Conservation (phyloP, 1,140 invertebrate species). For the Drosophila sulfurigaster region DNA sequence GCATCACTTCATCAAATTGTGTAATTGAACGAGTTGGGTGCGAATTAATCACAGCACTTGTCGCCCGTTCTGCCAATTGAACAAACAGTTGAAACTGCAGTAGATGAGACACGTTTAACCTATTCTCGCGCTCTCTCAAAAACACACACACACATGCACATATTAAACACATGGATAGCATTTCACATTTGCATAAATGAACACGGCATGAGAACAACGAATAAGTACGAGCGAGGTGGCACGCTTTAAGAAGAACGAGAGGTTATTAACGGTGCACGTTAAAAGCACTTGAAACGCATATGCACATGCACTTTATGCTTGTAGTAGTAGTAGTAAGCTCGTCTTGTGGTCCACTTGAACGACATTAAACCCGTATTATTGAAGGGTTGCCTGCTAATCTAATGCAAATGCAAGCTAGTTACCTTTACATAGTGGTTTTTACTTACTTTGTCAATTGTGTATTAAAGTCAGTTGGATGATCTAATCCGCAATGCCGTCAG, state of each 20-base stretch:
- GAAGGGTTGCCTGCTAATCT: constrained; percentile 21
- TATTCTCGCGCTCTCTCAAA: constrained; percentile 5
- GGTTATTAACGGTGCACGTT: constrained; percentile 16
- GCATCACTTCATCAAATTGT: constrained; percentile 40
- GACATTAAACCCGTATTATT: constrained; percentile 30
- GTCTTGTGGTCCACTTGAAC: constrained; percentile 14
- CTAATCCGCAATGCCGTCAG: constrained; percentile 48
- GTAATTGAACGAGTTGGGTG: constrained; percentile 40
- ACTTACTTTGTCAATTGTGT: constrained; percentile 12
- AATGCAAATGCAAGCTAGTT: constrained; percentile 10
- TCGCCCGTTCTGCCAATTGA: constrained; percentile 27
- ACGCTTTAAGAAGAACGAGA: background rate
- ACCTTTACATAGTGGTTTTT: constrained; percentile 10
- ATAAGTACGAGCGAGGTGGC: constrained; percentile 6
- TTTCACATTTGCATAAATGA: constrained; percentile 32
- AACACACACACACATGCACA: background rate
- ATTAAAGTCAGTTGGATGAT: constrained; percentile 31
- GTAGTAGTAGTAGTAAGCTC: constrained; percentile 19
- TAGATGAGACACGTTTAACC: constrained; percentile 24
- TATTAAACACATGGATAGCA: constrained; percentile 2
- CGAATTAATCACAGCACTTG: constrained; percentile 45
- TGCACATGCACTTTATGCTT: constrained; percentile 1
- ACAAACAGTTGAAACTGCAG: constrained; percentile 26
- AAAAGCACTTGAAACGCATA: constrained; percentile 1
- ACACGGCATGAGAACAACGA: background rate